Conservation (phyloP, 2,888 invertebrate species). For the Ichneumon xanthorius region DNA sequence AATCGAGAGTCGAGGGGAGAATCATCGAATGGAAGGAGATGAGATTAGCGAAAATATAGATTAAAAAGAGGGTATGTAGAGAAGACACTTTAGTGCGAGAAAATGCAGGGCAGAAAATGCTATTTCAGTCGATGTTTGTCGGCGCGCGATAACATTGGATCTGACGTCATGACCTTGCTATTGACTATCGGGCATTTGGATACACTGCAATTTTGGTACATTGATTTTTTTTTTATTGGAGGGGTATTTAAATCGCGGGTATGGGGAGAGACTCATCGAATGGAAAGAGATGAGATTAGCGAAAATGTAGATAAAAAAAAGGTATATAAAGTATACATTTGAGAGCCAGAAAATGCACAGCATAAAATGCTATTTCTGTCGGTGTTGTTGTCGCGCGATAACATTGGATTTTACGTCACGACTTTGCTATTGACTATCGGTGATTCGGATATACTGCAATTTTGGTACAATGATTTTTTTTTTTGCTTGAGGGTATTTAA, state of each 20-base stretch:
- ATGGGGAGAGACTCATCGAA: background rate
- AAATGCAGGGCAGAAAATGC: background rate
- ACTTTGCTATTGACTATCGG: background rate
- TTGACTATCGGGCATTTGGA: background rate
- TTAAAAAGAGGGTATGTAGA: background rate
- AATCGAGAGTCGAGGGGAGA: background rate
- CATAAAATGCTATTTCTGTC: background rate
- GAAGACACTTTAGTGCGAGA: background rate
- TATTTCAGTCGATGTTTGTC: background rate
- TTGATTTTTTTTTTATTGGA: background rate
- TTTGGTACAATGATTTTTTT: background rate
- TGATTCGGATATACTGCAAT: background rate
- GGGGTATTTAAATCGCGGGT: background rate
- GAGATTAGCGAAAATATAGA: constrained; percentile 7
- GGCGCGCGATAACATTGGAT: background rate
- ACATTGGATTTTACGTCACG: background rate
- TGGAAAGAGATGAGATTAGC: background rate
- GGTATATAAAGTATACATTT: background rate
- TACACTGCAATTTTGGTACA: background rate
- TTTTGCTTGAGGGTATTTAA: background rate
- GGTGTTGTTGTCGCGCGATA: background rate
- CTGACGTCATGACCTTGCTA: constrained; percentile 4
- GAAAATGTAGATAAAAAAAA: background rate
- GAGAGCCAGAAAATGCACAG: background rate
- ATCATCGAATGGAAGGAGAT: background rate